Conservation (phyloP, 1,140 invertebrate species). For the Bombyx mori region DNA sequence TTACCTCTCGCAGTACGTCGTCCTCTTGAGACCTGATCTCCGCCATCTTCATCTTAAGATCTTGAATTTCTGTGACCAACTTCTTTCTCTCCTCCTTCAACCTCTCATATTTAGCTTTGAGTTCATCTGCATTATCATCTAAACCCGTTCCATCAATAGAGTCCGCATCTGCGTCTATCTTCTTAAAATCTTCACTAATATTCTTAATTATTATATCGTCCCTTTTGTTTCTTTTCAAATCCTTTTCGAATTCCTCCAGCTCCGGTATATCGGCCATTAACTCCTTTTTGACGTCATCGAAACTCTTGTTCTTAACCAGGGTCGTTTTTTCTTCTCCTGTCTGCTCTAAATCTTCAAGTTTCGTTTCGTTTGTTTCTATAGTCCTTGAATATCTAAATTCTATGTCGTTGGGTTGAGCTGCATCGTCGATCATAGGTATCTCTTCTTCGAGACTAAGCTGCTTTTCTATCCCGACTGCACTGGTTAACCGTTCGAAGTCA, state of each 20-base stretch:
- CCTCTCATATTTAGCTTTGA: slow-evolving; percentile 63
- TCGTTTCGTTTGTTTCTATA: slow-evolving; percentile 31
- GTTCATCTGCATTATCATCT: slow-evolving; percentile 55
- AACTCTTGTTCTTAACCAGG: slow-evolving; percentile 53
- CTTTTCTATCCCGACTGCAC: slow-evolving; percentile 52
- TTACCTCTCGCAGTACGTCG: slow-evolving; percentile 86
- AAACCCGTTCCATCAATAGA: slow-evolving; percentile 53
- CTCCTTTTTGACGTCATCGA: slow-evolving; percentile 67
- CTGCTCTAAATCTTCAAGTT: slow-evolving; percentile 19
- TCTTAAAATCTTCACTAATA: slow-evolving; percentile 48
- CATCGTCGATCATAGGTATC: slow-evolving; percentile 70
- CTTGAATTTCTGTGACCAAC: slow-evolving; percentile 71
- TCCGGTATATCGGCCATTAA: slow-evolving; percentile 68
- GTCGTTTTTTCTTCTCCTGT: slow-evolving; percentile 11
- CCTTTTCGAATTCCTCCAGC: slow-evolving; percentile 63
- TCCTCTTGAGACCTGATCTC: slow-evolving; percentile 88
- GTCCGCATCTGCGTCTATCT: slow-evolving; percentile 47
- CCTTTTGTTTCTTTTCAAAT: slow-evolving; percentile 54
- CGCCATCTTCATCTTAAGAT: slow-evolving; percentile 81
- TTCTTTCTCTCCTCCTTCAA: slow-evolving; percentile 73
- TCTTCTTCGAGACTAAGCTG: slow-evolving; percentile 68
- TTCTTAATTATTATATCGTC: slow-evolving; percentile 48
- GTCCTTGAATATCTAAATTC: slow-evolving; percentile 64
- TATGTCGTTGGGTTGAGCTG: slow-evolving; percentile 56
- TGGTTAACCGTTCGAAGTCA: too few relatives aligned